phyloP scores from a whole-genome alignment of 2,113 vertebrate genomes.

The Nothocercus julius region DNA sequence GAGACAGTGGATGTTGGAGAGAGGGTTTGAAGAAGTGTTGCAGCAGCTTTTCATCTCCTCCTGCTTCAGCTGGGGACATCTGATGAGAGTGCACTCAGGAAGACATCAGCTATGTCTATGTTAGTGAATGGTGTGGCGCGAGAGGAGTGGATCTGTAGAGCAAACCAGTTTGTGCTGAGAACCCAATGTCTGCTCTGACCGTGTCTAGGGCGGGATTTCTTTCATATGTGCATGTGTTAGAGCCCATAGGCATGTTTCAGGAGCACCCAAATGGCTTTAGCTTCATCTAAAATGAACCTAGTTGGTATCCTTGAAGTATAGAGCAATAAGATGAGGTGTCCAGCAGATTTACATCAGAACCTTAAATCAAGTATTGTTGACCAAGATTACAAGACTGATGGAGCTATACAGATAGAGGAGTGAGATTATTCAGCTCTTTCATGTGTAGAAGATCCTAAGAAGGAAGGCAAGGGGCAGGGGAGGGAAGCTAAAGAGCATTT shows the following conservation, averaged over 20 bases:
- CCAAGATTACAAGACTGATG: background rate
- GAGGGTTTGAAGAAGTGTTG: background rate
- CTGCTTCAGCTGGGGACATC: background rate
- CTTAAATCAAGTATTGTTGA: background rate
- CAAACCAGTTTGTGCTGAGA: background rate
- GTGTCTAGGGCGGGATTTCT: background rate
- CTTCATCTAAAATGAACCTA: background rate
- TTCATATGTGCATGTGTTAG: background rate
- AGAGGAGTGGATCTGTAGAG: background rate
- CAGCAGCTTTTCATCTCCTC: background rate
- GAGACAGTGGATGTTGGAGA: background rate
- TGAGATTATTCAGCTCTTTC: background rate
- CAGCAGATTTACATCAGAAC: background rate
- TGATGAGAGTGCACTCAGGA: too few species aligned
- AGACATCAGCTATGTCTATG: too few species aligned
- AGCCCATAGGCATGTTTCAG: background rate
- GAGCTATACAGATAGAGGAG: background rate
- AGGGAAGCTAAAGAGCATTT: background rate
- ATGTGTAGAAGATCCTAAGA: background rate
- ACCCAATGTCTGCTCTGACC: background rate
- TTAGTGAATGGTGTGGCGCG: too few species aligned
- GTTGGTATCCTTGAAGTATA: background rate
- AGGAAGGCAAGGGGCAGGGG: fast-evolving
- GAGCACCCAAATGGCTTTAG: background rate
- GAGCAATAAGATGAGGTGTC: background rate